These are phyloP conservation scores for Campoplex nolae DNA, from an alignment of 2,888 invertebrate species.

Conservation along the genomic window DNA sequence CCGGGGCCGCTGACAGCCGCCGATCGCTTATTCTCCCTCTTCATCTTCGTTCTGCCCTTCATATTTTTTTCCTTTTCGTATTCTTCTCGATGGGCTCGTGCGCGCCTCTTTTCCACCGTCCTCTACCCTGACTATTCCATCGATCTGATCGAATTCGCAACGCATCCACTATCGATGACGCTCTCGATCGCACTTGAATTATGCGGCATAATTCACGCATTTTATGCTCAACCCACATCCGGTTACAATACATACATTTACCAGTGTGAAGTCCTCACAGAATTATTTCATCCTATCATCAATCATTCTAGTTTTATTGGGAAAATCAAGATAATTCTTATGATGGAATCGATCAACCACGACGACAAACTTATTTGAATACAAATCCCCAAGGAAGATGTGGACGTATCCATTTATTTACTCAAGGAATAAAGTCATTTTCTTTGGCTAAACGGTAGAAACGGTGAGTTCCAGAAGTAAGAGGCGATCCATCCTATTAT, in stretches of 20 bases:
- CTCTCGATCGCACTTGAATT: constrained; percentile 75
- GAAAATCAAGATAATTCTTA: no score
- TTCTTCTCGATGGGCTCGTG: constrained; percentile 55
- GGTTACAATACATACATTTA: constrained; percentile 63
- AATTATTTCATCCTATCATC: not conserved
- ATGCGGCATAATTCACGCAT: constrained; percentile 77
- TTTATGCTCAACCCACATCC: constrained; percentile 75
- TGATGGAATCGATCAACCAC: no score
- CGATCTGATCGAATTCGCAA: constrained; percentile 16
- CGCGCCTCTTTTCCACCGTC: constrained; percentile 50
- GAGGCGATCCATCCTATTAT: no score
- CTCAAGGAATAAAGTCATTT: no score
- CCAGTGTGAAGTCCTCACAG: not conserved
- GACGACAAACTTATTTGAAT: no score
- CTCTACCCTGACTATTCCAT: constrained; percentile 54
- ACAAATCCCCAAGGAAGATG: no score
- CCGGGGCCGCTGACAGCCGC: constrained; percentile 67
- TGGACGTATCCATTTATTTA: no score
- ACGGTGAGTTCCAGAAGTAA: no score
- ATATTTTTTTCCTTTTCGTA: constrained; percentile 43
- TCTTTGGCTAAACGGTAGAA: no score
- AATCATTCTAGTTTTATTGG: no score
- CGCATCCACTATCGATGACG: constrained; percentile 70
- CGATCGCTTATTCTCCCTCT: constrained; percentile 72
- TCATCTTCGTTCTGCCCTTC: constrained; percentile 68